These are phyloP conservation scores for Emydoidea blandingii DNA, from an alignment of 2,797 vertebrate genomes.

Conservation along the genomic window DNA sequence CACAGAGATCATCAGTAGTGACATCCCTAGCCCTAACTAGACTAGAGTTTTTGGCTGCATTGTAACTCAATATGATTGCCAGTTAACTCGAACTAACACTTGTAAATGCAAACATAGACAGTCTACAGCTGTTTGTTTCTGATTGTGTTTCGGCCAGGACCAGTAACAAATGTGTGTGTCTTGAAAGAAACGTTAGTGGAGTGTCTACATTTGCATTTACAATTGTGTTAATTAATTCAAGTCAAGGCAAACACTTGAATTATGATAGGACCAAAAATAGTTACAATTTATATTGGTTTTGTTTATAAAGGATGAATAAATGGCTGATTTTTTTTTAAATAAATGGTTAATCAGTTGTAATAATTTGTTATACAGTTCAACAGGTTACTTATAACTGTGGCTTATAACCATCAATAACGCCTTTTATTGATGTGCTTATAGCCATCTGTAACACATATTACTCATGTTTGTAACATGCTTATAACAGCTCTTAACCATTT, in stretches of 20 bases:
- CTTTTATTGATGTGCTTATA: too few relatives aligned
- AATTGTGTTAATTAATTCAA: neutral
- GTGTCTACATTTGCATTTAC: neutral
- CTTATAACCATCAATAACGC: too few relatives aligned
- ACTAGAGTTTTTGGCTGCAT: neutral
- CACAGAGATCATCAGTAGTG: neutral
- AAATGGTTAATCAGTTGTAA: neutral
- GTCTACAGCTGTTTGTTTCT: neutral
- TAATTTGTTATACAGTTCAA: neutral
- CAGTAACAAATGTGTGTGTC: neutral
- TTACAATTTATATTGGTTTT: neutral
- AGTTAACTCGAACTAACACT: neutral
- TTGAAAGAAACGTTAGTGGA: too few relatives aligned
- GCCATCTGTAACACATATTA: too few relatives aligned
- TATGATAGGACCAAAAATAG: neutral
- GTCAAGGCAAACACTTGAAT: neutral
- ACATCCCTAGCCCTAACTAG: neutral
- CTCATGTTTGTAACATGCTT: too few relatives aligned
- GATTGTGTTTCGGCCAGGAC: neutral
- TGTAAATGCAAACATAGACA: neutral
- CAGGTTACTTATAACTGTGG: neutral
- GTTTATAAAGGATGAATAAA: neutral
- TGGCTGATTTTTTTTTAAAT: neutral
- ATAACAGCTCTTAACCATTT: too few relatives aligned
- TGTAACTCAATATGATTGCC: neutral